These are phyloP conservation scores for Temnothorax rugatulus DNA, from an alignment of 2,888 invertebrate species.

Conservation along the genomic window DNA sequence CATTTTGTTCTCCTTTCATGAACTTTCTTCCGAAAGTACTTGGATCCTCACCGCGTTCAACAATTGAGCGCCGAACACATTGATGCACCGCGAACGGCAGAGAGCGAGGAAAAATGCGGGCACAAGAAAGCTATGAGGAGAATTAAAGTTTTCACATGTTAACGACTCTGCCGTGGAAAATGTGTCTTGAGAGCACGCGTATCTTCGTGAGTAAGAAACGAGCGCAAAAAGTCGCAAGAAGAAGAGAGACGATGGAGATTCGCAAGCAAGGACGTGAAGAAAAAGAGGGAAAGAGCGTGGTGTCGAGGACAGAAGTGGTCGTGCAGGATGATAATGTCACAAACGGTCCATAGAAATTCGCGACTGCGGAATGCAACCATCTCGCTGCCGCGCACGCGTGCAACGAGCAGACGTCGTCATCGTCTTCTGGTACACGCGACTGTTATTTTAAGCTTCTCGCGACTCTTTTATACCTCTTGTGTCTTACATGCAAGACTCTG, in stretches of 20 bases:
- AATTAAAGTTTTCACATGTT: conserved; percentile 35
- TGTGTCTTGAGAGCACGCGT: conserved; percentile 57
- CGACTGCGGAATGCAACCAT: conserved; percentile 71
- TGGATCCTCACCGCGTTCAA: not conserved
- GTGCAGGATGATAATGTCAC: conserved; percentile 75
- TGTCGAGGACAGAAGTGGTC: conserved; percentile 76
- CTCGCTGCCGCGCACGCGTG: conserved; percentile 41
- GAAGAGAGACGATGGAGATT: conserved; percentile 34
- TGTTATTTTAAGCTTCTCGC: conserved; percentile 85
- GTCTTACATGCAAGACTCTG: conserved; percentile 83
- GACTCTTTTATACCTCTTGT: conserved; percentile 85
- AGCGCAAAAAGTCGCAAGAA: conserved; percentile 27
- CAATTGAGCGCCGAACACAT: not conserved
- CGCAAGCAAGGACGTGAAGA: conserved; percentile 59
- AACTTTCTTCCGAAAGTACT: conserved; percentile 12
- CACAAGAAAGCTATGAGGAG: not conserved
- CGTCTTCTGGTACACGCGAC: conserved; percentile 74
- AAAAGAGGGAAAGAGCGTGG: conserved; percentile 68
- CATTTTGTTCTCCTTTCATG: not conserved
- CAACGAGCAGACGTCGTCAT: conserved; percentile 19
- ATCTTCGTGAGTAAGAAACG: not conserved
- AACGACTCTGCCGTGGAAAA: conserved; percentile 54
- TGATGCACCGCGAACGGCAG: not conserved
- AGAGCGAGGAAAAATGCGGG: not conserved
- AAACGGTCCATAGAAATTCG: conserved; percentile 79